Evolutionary conservation across 2,797 vertebrate genomes (phyloP), one percentile per base, ranked within the genome.

Genomic region (Delichon dasypus): DNA sequence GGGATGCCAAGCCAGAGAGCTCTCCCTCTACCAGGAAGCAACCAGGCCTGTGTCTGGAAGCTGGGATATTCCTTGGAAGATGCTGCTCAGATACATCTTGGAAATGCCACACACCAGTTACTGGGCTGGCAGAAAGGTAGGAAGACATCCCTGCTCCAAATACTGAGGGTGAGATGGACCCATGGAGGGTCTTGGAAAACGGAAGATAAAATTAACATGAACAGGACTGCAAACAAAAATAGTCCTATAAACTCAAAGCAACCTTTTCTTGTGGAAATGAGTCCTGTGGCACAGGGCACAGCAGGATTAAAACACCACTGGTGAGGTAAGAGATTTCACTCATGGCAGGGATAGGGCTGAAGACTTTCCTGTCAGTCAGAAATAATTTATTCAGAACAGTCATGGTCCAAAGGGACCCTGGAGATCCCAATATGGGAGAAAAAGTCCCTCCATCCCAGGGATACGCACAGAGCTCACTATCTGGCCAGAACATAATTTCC

Each of bases 381-480:
- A 80, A 61, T 16, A 42, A 9, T 13, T 21, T 8, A 26, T 3
- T 38, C 6, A 22, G 20, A 80, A 64, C 3, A 1, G 27, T 34
- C 30, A 36, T 5, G 26, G 22, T 4, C 23, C 68, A 73, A 62
- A 66, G 9, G 40, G 47, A 72, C 3, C 14, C 47, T 5, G 4
- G 51, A 19, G 20, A 45, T 26, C 11, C 21, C 51, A 16, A 36
- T 1, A 36, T 3, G 1, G 60, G n/a, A 82, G 45, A 72, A 26
- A 19, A 51, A 0, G 0, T 26, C 10, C 19, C 50, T 78, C 47
- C n/a, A 30, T 18, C 2, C 0, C 50, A 29, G 11, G 54, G 21
- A 40, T 32, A n/a, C 0, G 0, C 29, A 32, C 7, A 30, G 27
- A 4, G 3, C 15, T 71, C 32, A 25, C 0, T 3, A 36, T 8